phyloP scores from a whole-genome alignment of 2,888 invertebrate species.

The Noctua janthina region DNA sequence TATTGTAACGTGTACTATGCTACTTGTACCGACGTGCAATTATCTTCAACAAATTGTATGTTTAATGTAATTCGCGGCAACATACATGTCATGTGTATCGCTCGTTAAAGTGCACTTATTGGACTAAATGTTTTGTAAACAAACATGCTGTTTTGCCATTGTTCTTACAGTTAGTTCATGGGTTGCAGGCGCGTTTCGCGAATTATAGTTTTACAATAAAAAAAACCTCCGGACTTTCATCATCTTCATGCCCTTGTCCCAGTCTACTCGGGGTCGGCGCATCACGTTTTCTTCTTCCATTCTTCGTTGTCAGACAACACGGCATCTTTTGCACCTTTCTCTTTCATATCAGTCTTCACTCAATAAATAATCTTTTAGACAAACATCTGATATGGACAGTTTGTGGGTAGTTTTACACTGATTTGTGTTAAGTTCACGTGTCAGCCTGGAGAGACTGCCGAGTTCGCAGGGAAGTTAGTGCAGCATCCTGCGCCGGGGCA shows the following conservation, averaged over 20 bases:
- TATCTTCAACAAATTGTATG: neutral
- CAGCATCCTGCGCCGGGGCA: neutral
- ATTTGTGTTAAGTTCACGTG: too few species aligned
- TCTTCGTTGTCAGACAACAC: too few species aligned
- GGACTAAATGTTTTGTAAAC: neutral
- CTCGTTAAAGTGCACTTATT: neutral
- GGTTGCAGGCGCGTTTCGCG: neutral
- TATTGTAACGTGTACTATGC: neutral
- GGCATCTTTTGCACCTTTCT: too few species aligned
- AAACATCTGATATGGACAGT: neutral
- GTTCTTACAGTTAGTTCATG: neutral
- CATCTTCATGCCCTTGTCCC: too few species aligned
- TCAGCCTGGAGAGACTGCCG: neutral
- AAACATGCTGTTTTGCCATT: neutral
- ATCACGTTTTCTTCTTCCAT: too few species aligned
- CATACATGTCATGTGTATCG: neutral
- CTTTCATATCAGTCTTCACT: too few species aligned
- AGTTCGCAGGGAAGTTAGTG: conserved; percentile 4
- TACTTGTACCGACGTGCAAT: too few species aligned
- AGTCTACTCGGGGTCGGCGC: too few species aligned
- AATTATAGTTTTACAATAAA: neutral
- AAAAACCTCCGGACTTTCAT: neutral
- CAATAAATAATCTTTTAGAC: neutral
- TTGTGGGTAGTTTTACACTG: neutral
- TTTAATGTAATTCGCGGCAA: neutral